Base-by-base conservation (phyloP, 2,113 vertebrate species). In the Himantopus leucocephalus region DNA sequence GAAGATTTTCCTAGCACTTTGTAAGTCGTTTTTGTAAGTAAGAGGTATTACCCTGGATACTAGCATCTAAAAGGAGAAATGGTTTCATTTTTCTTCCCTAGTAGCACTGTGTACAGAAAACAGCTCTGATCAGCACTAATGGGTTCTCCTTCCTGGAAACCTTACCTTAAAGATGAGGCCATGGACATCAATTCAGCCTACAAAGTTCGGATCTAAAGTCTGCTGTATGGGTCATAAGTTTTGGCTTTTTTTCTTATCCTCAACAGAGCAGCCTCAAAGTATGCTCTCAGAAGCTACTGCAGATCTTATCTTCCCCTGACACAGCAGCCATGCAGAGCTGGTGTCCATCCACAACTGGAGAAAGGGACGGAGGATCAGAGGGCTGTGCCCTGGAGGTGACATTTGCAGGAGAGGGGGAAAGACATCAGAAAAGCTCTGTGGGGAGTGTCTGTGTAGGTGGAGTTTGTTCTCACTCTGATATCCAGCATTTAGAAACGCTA, bases 401-500 rank as follows among this genome's bases (percentile, higher is more conserved):
- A 59, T 39, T 45, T 86, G 21, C 59, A 56, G 64, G 43, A 77
- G 43, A 89, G 8, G 14, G n/a, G 32, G 6, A 64, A 86, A 53
- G 76, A 67, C 39, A 79, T 89, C 67, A 89, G 53, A 94, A 72
- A 55, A 71, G 13, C 88, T 78, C 88, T 48, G 77, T 53, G 70
- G 86, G 96, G 45, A 88, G 47, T 35, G n/a, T 60, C 76, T 78
- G 47, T 75, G 56, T 45, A 75, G 86, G n/a, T 85, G 71, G 90
- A 96, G 71, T 82, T 90, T 96, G 92, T 92, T 93, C 96, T 85
- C 3, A 1, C 53, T 94, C 77, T 95, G 87, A 90, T 90, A 88
- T 26, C 73, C 26, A 85, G 39, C 73, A 35, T 60, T 86, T 37
- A 75, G 86, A 91, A 94, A 75, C 15, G 15, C 39, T 63, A 43